Percentiles rank a stretch among this genome's conserved stretches.
phyloP scores from a whole-genome alignment of 2,888 invertebrate species.

The Rhogogaster chlorosoma region DNA sequence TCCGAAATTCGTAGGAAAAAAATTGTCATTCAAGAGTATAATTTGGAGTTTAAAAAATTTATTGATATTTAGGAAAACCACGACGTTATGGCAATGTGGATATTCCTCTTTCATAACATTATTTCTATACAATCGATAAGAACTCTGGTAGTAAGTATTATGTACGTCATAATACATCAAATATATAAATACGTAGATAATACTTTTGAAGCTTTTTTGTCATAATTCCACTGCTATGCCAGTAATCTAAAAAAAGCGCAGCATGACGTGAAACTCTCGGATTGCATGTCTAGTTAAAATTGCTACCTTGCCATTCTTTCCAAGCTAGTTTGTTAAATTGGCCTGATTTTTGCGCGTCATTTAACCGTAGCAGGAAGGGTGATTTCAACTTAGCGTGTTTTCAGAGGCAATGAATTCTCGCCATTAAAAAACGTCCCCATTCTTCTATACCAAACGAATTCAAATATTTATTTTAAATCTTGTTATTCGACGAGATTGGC shows the following conservation, averaged over 20 bases:
- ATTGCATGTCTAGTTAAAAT: constrained; percentile 33
- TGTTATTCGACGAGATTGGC: constrained; percentile 3
- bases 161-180: neutral
- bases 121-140: neutral
- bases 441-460: neutral
- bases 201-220: neutral
- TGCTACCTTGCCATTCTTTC: neutral
- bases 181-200: no score
- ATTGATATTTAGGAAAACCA: neutral
- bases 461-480: neutral
- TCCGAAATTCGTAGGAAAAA: neutral
- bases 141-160: neutral
- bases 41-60: neutral
- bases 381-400: constrained; percentile 1
- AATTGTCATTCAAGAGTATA: neutral
- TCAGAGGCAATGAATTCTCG: neutral
- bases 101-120: neutral
- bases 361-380: neutral
- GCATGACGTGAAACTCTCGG: constrained; percentile 1
- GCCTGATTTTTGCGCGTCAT: constrained; percentile 19
- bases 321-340: constrained; percentile 1
- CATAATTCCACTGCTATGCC: neutral
- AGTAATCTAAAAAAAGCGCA: neutral
- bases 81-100: neutral
- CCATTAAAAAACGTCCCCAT: constrained; percentile 5